Percentiles rank a stretch among this genome's conserved stretches.
phyloP scores from a whole-genome alignment of 1,140 invertebrate species.

The Carposina sasakii region DNA sequence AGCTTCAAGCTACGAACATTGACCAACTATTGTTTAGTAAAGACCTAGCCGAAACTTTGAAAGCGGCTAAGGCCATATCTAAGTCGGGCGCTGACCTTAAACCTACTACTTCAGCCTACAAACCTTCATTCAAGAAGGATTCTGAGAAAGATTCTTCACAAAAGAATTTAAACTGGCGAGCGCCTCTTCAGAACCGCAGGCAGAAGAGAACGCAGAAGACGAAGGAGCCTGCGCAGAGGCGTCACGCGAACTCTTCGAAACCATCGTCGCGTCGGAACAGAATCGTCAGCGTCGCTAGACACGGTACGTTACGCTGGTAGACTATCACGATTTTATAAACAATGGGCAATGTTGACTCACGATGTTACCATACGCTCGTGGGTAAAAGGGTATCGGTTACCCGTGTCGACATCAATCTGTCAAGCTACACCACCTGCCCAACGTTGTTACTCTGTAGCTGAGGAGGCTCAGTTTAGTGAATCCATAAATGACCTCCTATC shows the following conservation, averaged over 20 bases:
- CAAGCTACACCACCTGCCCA: not conserved
- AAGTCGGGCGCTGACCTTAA: constrained; percentile 24
- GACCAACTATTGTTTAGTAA: constrained; percentile 23
- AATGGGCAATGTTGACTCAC: constrained; percentile 10
- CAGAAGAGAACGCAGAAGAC: constrained; percentile 3
- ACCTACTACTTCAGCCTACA: not conserved
- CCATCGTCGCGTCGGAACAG: constrained; percentile 4
- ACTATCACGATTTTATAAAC: constrained; percentile 3
- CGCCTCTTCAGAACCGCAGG: constrained; percentile 13
- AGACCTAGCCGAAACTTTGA: constrained; percentile 17
- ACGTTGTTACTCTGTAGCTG: not conserved
- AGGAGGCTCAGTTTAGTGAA: not conserved
- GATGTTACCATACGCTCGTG: constrained; percentile 17
- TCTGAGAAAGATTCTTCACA: too few relatives aligned
- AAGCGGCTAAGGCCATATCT: constrained; percentile 20
- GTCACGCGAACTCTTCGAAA: constrained; percentile 3
- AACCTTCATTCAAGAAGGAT: too few relatives aligned
- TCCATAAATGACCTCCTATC: not conserved
- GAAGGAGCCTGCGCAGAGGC: constrained; percentile 11
- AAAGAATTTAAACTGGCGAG: constrained; percentile 26
- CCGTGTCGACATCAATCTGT: constrained; percentile 12
- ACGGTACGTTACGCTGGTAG: constrained; percentile 14
- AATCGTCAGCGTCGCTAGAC: constrained; percentile 10
- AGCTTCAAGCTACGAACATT: constrained; percentile 18
- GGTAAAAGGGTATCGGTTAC: constrained; percentile 19